A percentile compares a stretch with the other conserved stretches of the same genome.
Conservation (phyloP, 2,113 vertebrate genomes). For the Eidolon helvum region DNA sequence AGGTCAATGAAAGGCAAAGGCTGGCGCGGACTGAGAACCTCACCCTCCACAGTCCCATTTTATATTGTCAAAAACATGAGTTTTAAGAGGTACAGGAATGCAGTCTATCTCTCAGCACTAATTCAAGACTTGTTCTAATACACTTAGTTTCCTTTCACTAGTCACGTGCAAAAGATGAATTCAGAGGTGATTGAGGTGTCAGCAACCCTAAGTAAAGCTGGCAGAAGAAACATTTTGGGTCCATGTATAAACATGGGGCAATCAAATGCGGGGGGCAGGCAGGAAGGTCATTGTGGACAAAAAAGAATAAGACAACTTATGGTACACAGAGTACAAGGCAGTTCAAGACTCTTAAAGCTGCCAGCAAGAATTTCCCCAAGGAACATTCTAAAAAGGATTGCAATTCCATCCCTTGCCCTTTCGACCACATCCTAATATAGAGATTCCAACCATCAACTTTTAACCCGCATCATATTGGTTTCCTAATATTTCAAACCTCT, state of each 20-base stretch:
- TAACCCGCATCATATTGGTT: not conserved
- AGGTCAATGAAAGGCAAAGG: conserved; percentile 61
- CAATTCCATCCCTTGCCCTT: not conserved
- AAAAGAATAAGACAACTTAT: conserved; percentile 20
- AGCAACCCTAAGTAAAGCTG: not conserved
- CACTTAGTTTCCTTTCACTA: not conserved
- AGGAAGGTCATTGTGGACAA: not conserved
- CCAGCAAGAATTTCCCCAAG: conserved; percentile 33
- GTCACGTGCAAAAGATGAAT: not conserved
- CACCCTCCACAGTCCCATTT: not conserved
- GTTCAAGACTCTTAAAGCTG: not conserved
- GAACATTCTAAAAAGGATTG: conserved; percentile 43
- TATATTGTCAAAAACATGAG: not conserved
- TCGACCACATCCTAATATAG: conserved; percentile 26
- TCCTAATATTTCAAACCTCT: conserved; percentile 43
- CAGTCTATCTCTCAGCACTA: not conserved
- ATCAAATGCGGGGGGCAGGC: not conserved
- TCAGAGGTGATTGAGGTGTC: not conserved
- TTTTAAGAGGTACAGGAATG: not conserved
- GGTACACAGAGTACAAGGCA: not conserved
- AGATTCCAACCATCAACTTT: conserved; percentile 12
- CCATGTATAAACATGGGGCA: not conserved
- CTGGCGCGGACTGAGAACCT: conserved; percentile 3
- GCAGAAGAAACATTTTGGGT: not conserved
- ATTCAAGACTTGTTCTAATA: not conserved